Evolutionary conservation across 2,113 vertebrate species (phyloP), one percentile per base, ranked within the genome.

Genomic region (Procavia capensis): DNA sequence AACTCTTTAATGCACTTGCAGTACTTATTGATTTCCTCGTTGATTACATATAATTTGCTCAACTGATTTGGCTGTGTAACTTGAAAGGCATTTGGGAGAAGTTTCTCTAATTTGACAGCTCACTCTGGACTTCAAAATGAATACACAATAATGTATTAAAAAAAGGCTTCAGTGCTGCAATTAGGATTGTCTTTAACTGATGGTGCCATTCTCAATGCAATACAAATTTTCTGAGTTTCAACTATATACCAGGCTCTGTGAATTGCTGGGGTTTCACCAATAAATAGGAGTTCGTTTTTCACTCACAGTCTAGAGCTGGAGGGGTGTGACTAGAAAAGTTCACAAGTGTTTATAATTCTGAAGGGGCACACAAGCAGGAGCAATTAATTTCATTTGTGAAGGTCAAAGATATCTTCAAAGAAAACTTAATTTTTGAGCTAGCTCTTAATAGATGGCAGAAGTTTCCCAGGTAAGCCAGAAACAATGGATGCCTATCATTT

Each of bases 11-110:
- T 76, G 93, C 72, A 36, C 57, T 83, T 68, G 39, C 74, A 57
- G 92, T 86, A 34, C 92, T 95, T 94, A 95, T 93, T 94, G 96
- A 96, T 97, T 94, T 95, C 89, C 95, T 96, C 24, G 87, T 78
- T 97, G 97, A 97, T 97, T 94, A 96, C 94, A 87, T 94, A 70
- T 96, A 97, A 97, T 97, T 97, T 97, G 96, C 93, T 93, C 91
- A 95, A 85, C 97, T 95, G 96, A 97, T 97, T 95, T 94, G 96
- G 89, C 93, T 95, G 50, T 91, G 95, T 95, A 94, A 96, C 91
- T 97, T 92, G 96, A 96, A 97, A 97, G 94, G 84, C 97, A 97
- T 94, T 97, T 84, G 83, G 57, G 88, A 92, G 70, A 93, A 91
- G 88, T 59, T 79, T 91, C 86, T 89, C 61, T 92, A 70, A 87